Percentiles rank a stretch among this genome's conserved stretches.
These are phyloP conservation scores for Balearica regulorum DNA, from an alignment of 2,797 vertebrate genomes.

Conservation along the genomic window DNA sequence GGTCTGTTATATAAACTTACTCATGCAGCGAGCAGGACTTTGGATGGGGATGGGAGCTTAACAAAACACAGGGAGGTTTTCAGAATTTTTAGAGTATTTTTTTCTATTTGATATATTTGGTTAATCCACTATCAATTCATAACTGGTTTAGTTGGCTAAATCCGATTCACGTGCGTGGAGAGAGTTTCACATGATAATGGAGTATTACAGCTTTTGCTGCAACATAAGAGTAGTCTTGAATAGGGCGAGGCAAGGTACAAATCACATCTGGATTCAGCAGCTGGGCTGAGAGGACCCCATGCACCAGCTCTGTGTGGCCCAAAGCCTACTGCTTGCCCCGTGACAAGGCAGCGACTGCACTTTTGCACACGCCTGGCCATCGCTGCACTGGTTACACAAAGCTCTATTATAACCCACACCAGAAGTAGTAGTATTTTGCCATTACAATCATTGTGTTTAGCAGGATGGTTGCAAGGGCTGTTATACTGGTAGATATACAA, in stretches of 20 bases:
- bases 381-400: not conserved
- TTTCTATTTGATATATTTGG: not conserved
- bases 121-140: not conserved
- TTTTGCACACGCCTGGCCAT: not conserved
- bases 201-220: not conserved
- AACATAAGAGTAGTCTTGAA: not conserved
- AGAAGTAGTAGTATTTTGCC: not conserved
- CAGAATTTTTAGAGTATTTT: not conserved
- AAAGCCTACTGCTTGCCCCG: fast-evolving
- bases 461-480: not conserved
- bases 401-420: not conserved
- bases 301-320: not conserved
- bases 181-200: fast-evolving
- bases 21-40: not conserved
- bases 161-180: fast-evolving
- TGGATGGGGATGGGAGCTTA: not conserved
- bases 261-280: not conserved
- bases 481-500: too few species aligned
- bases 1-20: not conserved
- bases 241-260: fast-evolving
- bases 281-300: not conserved
- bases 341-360: fast-evolving
- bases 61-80: not conserved
- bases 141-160: not conserved
- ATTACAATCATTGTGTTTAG: fast-evolving